phyloP scores from a whole-genome alignment of 2,113 vertebrate species.

The Leuciscus idus region DNA sequence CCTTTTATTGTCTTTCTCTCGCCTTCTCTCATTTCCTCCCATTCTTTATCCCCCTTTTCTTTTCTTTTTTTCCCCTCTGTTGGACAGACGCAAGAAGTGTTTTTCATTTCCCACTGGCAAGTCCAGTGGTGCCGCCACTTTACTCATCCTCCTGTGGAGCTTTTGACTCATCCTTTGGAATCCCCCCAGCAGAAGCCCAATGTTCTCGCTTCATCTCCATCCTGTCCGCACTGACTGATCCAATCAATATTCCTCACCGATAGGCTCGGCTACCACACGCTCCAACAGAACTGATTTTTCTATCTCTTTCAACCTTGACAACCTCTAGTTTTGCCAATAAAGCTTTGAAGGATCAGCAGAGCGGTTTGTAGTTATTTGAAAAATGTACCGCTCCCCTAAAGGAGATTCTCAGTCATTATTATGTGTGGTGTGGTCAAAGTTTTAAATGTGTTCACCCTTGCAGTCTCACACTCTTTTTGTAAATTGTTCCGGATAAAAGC shows the following conservation, averaged over 20 bases:
- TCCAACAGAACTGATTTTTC: conserved; percentile 44
- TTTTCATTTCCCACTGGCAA: conserved; percentile 44
- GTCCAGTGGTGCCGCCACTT: conserved; percentile 13
- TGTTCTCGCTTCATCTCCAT: conserved; percentile 59
- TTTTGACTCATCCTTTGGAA: conserved; percentile 51
- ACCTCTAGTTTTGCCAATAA: conserved; percentile 12
- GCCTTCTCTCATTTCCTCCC: neutral
- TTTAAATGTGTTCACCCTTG: neutral
- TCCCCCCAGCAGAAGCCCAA: conserved; percentile 47
- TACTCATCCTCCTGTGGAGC: conserved; percentile 49
- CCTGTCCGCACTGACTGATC: conserved; percentile 45
- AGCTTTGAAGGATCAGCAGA: conserved; percentile 5
- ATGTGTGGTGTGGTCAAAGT: neutral
- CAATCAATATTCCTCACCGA: conserved; percentile 57
- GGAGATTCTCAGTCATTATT: neutral
- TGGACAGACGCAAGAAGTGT: conserved; percentile 34
- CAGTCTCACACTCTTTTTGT: neutral
- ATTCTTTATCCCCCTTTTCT: neutral
- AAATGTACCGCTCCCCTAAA: conserved; percentile 15
- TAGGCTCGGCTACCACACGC: conserved; percentile 25
- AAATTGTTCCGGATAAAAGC: neutral
- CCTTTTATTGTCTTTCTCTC: neutral
- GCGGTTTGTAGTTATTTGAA: conserved; percentile 44
- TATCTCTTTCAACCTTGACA: conserved; percentile 47
- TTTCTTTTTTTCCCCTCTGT: neutral